Evolutionary conservation across 2,888 invertebrate species (phyloP), one percentile per base, ranked within the genome.

Genomic region (Caenorhabditis plicata): DNA sequence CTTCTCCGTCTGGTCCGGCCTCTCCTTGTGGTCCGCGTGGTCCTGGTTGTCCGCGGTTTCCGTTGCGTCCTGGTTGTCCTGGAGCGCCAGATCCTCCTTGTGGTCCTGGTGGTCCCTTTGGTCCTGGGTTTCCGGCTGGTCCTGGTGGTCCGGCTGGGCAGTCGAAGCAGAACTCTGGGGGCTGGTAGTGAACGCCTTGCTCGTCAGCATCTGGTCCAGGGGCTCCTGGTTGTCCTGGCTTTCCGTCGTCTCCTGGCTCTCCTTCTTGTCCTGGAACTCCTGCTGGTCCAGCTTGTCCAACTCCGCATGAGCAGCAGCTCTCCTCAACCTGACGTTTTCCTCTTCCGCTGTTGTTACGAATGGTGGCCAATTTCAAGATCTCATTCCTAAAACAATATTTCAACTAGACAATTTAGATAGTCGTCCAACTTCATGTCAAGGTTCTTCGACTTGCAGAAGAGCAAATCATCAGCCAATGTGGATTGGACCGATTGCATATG

Each of bases 401-500:
- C 19, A 17, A 38, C 19, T 19, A 19, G 4, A 22, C 8, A 23
- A 22, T 13, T 40, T n/a, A 4, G n/a, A 22, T 40, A 20, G 4
- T 46, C 40, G 4, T 20, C 36, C 20, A 1, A 43, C 46, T 44
- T 60, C 60, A 60, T 60, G 53, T 60, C 31, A 26, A 50, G 27
- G 32, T 60, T 60, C 46, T 60, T 60, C 0, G 53, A 45, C 38
- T 60, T 60, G 64, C 75, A 75, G 67, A 73, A 75, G 43, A 68
- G 55, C 41, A 75, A 62, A 53, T 75, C 75, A 42, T 74, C 71
- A 39, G 68, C 66, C 25, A 75, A 63, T 48, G 68, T 57, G 27
- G 71, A 68, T 43, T 74, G 73, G 19, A 75, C 71, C 41, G 69
- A 68, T 51, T 75, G 75, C 69, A 69, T 69, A 56, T 69, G 66